Evolutionary conservation across 2,888 invertebrate genomes (phyloP).

Genomic region (Xylota segnis): DNA sequence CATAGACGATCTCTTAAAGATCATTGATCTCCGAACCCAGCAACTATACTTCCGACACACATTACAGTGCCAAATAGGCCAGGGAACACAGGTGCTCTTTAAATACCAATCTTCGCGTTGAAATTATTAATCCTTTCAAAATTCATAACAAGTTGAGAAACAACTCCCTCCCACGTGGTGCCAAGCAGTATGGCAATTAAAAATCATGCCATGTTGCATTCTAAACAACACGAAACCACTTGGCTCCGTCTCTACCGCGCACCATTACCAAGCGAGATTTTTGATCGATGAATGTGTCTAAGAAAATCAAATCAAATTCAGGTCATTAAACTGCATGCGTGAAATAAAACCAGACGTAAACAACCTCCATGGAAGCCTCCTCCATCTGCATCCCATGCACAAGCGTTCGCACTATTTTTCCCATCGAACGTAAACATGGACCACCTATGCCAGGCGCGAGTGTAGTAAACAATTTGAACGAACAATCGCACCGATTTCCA

Average conservation of each 20-base stretch:
- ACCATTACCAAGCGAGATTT: conserved; percentile 20
- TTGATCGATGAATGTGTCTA: conserved; percentile 48
- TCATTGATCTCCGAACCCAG: background rate
- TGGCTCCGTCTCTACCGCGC: conserved; percentile 16
- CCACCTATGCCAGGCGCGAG: conserved; percentile 62
- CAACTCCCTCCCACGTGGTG: conserved; percentile 67
- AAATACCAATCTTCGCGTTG: conserved; percentile 6
- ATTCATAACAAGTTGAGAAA: conserved; percentile 46
- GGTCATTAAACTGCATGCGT: conserved; percentile 76
- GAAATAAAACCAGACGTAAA: conserved; percentile 69
- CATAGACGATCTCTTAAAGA: no score
- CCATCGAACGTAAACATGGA: conserved; percentile 45
- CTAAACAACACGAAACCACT: conserved; percentile 54
- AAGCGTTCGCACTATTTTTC: conserved; percentile 63
- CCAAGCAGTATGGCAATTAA: conserved; percentile 54
- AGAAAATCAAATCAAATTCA: conserved; percentile 65
- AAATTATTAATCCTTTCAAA: conserved; percentile 48
- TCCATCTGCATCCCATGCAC: conserved; percentile 32
- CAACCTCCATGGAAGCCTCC: conserved; percentile 49
- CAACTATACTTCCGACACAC: conserved; percentile 34
- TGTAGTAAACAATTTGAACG: conserved; percentile 50
- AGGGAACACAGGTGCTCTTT: conserved; percentile 17
- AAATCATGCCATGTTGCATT: conserved; percentile 15
- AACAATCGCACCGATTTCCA: conserved; percentile 60
- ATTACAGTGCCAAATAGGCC: conserved; percentile 35